These are phyloP conservation scores for Cistogaster globosa DNA, from an alignment of 2,888 invertebrate species.

Conservation along the genomic window DNA sequence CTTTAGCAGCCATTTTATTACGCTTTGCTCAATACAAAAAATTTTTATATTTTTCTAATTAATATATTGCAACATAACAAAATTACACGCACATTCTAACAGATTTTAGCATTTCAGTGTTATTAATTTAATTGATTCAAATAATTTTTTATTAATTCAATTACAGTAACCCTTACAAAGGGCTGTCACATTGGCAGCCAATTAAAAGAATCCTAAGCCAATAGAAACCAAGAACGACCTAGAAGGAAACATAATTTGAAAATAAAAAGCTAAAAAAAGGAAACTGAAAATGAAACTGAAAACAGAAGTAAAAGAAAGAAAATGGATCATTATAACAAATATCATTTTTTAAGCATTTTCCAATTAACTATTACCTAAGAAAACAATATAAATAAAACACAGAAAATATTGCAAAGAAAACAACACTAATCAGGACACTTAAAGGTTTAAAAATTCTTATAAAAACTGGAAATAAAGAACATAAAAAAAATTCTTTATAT, in stretches of 20 bases:
- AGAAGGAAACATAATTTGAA: slow-evolving; percentile 7
- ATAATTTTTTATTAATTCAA: slow-evolving; percentile 19
- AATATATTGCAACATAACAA: slow-evolving; percentile 42
- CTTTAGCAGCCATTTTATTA: slow-evolving; percentile 63
- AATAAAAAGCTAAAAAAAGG: background rate
- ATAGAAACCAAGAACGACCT: slow-evolving; percentile 25
- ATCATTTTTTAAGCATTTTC: slow-evolving; percentile 67
- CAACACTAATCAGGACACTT: slow-evolving; percentile 69
- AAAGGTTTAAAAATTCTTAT: slow-evolving; percentile 70
- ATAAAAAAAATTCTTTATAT: slow-evolving; percentile 17
- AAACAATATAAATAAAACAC: background rate
- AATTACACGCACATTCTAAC: slow-evolving; percentile 31
- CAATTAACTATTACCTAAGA: slow-evolving; percentile 53
- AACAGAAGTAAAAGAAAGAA: slow-evolving; percentile 3
- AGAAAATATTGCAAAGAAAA: slow-evolving; percentile 47
- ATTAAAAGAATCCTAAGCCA: slow-evolving; percentile 36
- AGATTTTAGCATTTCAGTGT: background rate
- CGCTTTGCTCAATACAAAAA: slow-evolving; percentile 24
- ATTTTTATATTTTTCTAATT: slow-evolving; percentile 66
- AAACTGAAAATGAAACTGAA: background rate
- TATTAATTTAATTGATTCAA: background rate
- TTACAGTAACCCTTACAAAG: slow-evolving; percentile 81
- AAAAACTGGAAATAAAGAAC: slow-evolving; percentile 25
- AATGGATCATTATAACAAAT: slow-evolving; percentile 45
- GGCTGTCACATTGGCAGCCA: slow-evolving; percentile 79